Conservation (phyloP, 2,113 vertebrate genomes). For the Melanerpes aurifrons region DNA sequence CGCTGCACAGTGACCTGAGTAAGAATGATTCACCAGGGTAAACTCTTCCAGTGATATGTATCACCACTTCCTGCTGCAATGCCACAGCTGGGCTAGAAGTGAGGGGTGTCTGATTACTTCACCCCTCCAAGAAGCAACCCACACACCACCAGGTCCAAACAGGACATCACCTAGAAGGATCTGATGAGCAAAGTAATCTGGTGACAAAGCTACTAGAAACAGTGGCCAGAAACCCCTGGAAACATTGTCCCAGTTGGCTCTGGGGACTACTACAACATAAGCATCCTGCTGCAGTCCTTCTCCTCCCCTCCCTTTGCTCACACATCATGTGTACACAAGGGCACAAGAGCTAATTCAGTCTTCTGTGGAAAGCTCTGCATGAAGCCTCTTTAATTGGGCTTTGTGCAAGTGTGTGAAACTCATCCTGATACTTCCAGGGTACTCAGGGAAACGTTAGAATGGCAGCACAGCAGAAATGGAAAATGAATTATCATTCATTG, state of each 20-base stretch:
- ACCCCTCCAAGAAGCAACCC: neutral
- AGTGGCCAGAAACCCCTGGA: neutral
- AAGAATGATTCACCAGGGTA: neutral
- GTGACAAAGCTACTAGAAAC: neutral
- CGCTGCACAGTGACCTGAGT: neutral
- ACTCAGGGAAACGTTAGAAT: neutral
- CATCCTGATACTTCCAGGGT: neutral
- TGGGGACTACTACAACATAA: neutral
- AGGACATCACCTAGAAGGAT: neutral
- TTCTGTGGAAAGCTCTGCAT: neutral
- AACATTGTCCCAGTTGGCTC: neutral
- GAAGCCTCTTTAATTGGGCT: conserved; percentile 16
- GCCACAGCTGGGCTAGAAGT: neutral
- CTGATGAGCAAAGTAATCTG: neutral
- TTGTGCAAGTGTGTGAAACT: neutral
- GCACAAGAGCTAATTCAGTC: neutral
- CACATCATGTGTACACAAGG: neutral
- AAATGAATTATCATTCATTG: conserved; percentile 20
- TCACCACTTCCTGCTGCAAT: neutral
- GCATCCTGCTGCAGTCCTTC: neutral
- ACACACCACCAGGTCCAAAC: neutral
- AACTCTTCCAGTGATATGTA: neutral
- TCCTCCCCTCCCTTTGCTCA: neutral
- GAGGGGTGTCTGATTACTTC: neutral
- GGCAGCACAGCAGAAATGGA: conserved; percentile 5